Evolutionary conservation across 1,140 invertebrate species (phyloP), one percentile per base, ranked within the genome.

Genomic region (Drosophila sproati): DNA sequence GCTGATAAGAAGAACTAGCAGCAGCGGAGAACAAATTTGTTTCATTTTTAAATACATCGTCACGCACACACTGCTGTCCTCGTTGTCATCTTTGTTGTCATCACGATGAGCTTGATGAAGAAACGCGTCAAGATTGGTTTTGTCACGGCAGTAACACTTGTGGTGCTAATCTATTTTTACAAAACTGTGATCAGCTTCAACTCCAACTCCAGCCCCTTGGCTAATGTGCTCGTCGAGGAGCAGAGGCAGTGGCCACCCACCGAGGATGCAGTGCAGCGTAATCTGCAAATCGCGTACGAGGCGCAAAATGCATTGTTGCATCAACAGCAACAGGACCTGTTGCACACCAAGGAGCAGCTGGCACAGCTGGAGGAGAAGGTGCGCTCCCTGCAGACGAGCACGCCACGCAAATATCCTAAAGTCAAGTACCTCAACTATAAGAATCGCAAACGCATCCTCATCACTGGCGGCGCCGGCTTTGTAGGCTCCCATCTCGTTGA

Each of bases 401-500:
- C 96, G 47, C 96, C 96, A 3, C 97, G 98, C 85, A 96, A 95
- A 76, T 98, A 96, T 93, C 97, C 97, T n/a, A 95, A 96, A 85
- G 97, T 98, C 0, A 96, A 96, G 91, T 98, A 97, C 92, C 93
- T 98, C 6, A 97, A 97, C 80, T 98, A 98, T 92, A 96, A 97
- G 90, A 96, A 97, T 80, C 94, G 98, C 67, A 98, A 98, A 92
- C 94, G 98, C 70, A 98, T 99, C 81, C 93, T 99, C 95, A 95
- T 99, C 2, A 99, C 98, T 7, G 99, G 99, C 51, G 99, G 99
- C 20, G 98, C 99, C 37, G 99, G 99, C 10, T 99, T 99, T 94
- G 99, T 99, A 37, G 99, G 99, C 0, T 99, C 98, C 2, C 99
- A 99, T 93, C 94, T 99, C 34, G 98, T 99, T 0, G 99, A 99